phyloP scores from a whole-genome alignment of 2,888 invertebrate genomes.

The Busseola fusca region DNA sequence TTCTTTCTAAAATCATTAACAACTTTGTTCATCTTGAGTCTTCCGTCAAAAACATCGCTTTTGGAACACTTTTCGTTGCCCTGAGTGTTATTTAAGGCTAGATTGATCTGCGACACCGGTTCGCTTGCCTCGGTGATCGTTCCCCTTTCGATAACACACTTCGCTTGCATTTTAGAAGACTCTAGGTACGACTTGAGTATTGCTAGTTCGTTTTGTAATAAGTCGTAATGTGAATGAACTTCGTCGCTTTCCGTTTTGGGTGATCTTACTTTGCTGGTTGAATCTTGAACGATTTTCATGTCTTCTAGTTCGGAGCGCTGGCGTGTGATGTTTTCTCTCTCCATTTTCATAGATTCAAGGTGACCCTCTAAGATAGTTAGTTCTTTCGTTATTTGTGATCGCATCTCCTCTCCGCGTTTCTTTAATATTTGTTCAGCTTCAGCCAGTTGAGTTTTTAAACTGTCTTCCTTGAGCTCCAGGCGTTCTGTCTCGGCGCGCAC shows the following conservation, averaged over 20 bases:
- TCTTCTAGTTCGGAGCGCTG: conserved; percentile 68
- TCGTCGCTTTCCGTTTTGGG: conserved; percentile 64
- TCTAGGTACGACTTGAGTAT: conserved; percentile 74
- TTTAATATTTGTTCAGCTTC: conserved; percentile 76
- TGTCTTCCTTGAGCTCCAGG: conserved; percentile 77
- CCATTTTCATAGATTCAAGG: conserved; percentile 75
- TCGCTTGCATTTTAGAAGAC: conserved; percentile 65
- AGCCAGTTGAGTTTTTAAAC: conserved; percentile 72
- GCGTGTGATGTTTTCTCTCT: conserved; percentile 74
- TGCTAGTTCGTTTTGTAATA: conserved; percentile 73
- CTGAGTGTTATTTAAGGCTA: conserved; percentile 74
- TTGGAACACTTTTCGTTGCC: conserved; percentile 53
- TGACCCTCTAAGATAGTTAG: conserved; percentile 73
- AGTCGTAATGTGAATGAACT: conserved; percentile 70
- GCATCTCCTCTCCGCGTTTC: conserved; percentile 80
- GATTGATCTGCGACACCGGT: conserved; percentile 55
- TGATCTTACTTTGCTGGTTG: conserved; percentile 29
- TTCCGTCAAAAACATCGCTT: conserved; percentile 63
- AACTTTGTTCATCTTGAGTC: conserved; percentile 69
- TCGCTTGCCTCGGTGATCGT: conserved; percentile 70
- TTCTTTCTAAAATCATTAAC: conserved; percentile 83
- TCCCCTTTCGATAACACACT: conserved; percentile 72
- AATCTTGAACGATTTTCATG: conserved; percentile 38
- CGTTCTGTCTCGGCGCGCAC: conserved; percentile 69
- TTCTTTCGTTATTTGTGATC: conserved; percentile 77